phyloP scores from a whole-genome alignment of 2,797 vertebrate species.

The Holocentrus rufus region DNA sequence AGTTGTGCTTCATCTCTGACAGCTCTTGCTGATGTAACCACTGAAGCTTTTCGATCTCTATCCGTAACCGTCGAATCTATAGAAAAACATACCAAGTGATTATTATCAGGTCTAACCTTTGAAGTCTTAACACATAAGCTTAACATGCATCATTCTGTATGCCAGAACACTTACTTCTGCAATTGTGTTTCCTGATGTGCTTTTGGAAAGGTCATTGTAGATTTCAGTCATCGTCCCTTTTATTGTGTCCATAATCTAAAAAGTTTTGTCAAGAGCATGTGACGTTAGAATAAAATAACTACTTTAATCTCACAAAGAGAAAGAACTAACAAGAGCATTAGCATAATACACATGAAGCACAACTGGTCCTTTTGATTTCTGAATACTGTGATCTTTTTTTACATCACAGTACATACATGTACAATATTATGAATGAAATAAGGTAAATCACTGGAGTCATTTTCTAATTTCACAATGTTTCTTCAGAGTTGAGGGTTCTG shows the following conservation, averaged over 20 bases:
- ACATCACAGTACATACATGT: neutral
- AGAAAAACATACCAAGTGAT: slow-evolving; percentile 29
- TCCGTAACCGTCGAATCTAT: slow-evolving; percentile 94
- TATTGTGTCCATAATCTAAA: slow-evolving; percentile 97
- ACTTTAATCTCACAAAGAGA: neutral
- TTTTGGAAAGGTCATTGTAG: slow-evolving; percentile 97
- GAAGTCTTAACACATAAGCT: neutral
- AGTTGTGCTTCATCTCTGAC: slow-evolving; percentile 98
- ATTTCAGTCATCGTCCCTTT: slow-evolving; percentile 99
- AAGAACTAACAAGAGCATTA: neutral
- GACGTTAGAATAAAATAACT: neutral
- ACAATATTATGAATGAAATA: neutral
- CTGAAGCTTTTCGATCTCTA: slow-evolving; percentile 98
- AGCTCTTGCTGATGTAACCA: slow-evolving; percentile 98
- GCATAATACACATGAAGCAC: neutral
- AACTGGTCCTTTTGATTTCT: neutral
- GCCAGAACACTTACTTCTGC: slow-evolving; percentile 85
- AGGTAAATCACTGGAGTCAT: neutral
- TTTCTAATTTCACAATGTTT: neutral
- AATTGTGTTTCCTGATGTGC: slow-evolving; percentile 95
- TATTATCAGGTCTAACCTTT: neutral
- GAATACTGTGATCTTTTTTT: neutral
- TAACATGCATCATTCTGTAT: neutral
- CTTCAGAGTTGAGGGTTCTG: neutral
- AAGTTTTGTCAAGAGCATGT: slow-evolving; percentile 47